Evolutionary conservation across 53 echinoderm and acorn worm genomes (phyloP).

Genomic region (Arbacia lixula): DNA sequence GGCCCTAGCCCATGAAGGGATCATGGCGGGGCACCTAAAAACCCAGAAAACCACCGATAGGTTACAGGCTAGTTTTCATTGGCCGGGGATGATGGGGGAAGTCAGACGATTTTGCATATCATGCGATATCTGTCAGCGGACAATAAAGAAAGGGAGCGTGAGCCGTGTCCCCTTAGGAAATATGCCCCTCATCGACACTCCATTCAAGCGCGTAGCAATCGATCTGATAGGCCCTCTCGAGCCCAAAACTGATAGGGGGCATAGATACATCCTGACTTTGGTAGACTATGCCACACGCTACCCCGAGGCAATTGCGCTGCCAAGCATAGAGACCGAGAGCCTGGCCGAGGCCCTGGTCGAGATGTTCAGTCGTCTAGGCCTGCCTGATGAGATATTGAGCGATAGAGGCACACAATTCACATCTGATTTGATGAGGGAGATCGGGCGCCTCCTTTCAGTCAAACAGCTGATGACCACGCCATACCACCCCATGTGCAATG

Average conservation of each 20-base stretch:
- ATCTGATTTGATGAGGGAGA: slow-evolving; percentile 50
- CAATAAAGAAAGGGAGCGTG: not conserved
- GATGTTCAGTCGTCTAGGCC: slow-evolving; percentile 50
- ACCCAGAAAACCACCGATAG: slow-evolving; percentile 11
- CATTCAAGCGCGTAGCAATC: slow-evolving; percentile 64
- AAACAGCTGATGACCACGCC: slow-evolving; percentile 53
- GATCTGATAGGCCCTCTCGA: slow-evolving; percentile 65
- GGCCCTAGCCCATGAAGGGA: slow-evolving; percentile 9
- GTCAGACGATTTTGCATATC: slow-evolving; percentile 28
- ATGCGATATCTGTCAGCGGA: slow-evolving; percentile 51
- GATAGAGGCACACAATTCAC: slow-evolving; percentile 62
- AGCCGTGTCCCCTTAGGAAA: not conserved
- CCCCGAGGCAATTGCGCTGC: slow-evolving; percentile 57
- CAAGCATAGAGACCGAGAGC: slow-evolving; percentile 55
- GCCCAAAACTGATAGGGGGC: slow-evolving; percentile 43
- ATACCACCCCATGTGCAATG: slow-evolving; percentile 59
- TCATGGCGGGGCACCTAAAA: slow-evolving; percentile 33
- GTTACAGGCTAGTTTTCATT: slow-evolving; percentile 26
- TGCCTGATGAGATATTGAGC: slow-evolving; percentile 53
- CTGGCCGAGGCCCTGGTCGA: slow-evolving; percentile 64
- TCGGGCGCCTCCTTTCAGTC: slow-evolving; percentile 55
- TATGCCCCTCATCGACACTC: slow-evolving; percentile 19
- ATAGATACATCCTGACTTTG: slow-evolving; percentile 52
- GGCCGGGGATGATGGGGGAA: slow-evolving; percentile 36
- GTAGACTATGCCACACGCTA: slow-evolving; percentile 65